phyloP scores from a whole-genome alignment of 2,113 vertebrate species.

The Toxotes jaculatrix region DNA sequence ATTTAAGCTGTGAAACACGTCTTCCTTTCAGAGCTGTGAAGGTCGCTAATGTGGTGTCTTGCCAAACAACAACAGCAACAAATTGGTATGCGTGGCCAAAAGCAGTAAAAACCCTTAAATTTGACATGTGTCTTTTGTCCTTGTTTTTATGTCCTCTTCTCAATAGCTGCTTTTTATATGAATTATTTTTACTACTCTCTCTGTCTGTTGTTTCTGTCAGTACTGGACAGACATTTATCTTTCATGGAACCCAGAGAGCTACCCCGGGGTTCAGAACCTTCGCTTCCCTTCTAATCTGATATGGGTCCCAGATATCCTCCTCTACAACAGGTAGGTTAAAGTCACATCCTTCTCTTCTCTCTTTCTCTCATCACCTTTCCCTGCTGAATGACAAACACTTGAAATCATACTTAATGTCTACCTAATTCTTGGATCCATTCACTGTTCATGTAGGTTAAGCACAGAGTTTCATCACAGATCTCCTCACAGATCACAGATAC shows the following conservation, averaged over 20 bases:
- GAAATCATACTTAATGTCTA: background rate
- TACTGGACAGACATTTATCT: conserved; percentile 90
- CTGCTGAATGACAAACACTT: background rate
- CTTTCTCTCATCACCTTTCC: background rate
- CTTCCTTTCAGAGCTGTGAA: background rate
- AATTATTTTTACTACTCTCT: background rate
- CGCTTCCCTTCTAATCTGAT: conserved; percentile 89
- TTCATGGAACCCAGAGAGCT: conserved; percentile 88
- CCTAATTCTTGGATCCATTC: background rate
- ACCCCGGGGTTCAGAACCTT: conserved; percentile 90
- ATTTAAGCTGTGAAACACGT: background rate
- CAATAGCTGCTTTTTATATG: background rate
- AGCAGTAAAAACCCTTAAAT: background rate
- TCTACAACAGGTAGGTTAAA: conserved; percentile 90
- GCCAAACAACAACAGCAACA: conserved; percentile 1
- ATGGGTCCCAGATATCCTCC: conserved; percentile 93
- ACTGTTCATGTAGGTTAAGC: too few relatives aligned
- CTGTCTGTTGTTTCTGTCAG: conserved; percentile 64
- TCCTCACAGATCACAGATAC: background rate
- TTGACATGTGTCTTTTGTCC: background rate
- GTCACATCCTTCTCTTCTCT: background rate
- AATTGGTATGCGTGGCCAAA: background rate
- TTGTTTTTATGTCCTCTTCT: background rate
- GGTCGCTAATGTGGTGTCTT: background rate
- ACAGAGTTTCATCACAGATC: background rate